Percentiles rank a stretch among this genome's conserved stretches.
Evolutionary conservation across 2,113 vertebrate genomes (phyloP).

Genomic region (Natator depressus): DNA sequence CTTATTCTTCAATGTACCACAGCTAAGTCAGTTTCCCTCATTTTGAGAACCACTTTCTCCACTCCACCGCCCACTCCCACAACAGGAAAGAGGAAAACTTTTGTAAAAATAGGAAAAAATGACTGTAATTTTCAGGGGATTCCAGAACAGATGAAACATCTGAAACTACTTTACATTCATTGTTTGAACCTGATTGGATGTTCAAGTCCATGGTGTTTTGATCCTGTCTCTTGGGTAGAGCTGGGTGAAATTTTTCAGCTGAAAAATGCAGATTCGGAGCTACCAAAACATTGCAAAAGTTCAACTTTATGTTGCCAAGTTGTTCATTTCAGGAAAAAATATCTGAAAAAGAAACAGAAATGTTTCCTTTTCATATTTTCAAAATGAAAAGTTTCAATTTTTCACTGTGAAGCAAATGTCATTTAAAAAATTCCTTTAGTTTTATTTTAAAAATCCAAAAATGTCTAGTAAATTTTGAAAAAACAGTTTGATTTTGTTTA

Average conservation of each 20-base stretch:
- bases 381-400: neutral
- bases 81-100: neutral
- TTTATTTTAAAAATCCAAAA: neutral
- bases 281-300: neutral
- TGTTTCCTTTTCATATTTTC: neutral
- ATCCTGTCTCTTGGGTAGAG: neutral
- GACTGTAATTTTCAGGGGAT: conserved; percentile 12
- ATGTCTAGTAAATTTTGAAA: neutral
- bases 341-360: neutral
- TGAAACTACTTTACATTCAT: neutral
- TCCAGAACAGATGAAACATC: neutral
- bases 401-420: neutral
- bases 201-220: neutral
- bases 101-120: neutral
- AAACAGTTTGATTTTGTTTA: neutral
- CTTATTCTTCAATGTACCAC: too few relatives aligned
- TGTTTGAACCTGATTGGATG: neutral
- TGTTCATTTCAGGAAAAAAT: neutral
- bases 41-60: neutral
- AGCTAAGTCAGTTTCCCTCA: neutral
- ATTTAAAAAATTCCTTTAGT: neutral
- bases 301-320: neutral
- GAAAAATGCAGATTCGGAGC: neutral
- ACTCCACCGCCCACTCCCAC: neutral
- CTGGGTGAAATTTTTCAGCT: neutral